phyloP scores from a whole-genome alignment of 2,888 invertebrate species.

The Drosophila cracens region DNA sequence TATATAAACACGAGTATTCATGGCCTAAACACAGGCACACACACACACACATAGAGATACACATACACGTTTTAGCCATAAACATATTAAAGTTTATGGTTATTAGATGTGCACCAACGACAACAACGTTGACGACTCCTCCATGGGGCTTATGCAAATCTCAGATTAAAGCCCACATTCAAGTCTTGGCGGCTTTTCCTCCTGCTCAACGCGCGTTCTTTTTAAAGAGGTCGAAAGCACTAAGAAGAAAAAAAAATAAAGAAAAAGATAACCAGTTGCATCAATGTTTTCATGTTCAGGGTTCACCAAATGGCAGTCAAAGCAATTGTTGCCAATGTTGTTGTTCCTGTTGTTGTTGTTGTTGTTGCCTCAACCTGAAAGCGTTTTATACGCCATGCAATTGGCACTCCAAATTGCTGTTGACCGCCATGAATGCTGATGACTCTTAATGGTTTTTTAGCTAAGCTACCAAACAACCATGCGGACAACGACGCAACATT shows the following conservation, averaged over 20 bases:
- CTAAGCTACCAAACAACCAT: constrained; percentile 35
- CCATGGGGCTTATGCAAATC: constrained; percentile 63
- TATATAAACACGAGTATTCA: constrained; percentile 44
- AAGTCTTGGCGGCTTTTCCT: constrained; percentile 22
- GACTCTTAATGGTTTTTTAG: constrained; percentile 61
- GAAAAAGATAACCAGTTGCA: constrained; percentile 34
- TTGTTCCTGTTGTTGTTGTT: constrained; percentile 3
- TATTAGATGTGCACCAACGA: constrained; percentile 63
- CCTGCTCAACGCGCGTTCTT: constrained; percentile 6
- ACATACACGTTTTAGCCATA: constrained; percentile 58
- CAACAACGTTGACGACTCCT: constrained; percentile 18
- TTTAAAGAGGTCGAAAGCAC: constrained; percentile 11
- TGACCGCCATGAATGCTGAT: constrained; percentile 81
- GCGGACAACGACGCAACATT: constrained; percentile 60
- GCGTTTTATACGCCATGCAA: constrained; percentile 54
- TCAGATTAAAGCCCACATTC: constrained; percentile 47
- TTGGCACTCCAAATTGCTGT: constrained; percentile 73
- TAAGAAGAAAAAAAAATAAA: constrained; percentile 3
- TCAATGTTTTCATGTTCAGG: constrained; percentile 31
- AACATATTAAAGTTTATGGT: constrained; percentile 76
- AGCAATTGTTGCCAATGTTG: neutral
- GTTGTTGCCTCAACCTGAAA: constrained; percentile 41
- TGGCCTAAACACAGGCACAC: constrained; percentile 39
- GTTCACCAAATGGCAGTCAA: constrained; percentile 25
- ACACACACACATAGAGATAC: constrained; percentile 20